These are phyloP conservation scores for Drosophila neutralis DNA, from an alignment of 2,888 invertebrate species.

Conservation along the genomic window DNA sequence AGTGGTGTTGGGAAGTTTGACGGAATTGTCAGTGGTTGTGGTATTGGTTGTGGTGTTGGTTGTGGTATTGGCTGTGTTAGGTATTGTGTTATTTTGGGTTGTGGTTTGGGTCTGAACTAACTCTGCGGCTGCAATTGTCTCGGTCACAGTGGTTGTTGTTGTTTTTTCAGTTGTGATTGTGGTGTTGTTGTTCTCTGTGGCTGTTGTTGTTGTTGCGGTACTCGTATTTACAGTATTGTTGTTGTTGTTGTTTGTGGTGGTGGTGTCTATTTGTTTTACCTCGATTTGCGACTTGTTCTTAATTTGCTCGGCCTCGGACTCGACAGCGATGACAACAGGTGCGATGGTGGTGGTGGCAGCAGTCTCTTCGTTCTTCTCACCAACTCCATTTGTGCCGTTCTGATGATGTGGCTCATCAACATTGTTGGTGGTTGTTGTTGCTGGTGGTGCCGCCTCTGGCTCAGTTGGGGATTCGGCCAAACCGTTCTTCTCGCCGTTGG, in stretches of 20 bases:
- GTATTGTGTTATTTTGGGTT: conserved; percentile 59
- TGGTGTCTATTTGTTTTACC: conserved; percentile 77
- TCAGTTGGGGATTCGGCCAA: conserved; percentile 66
- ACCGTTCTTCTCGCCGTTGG: conserved; percentile 80
- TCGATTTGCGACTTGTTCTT: conserved; percentile 82
- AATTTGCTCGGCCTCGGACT: conserved; percentile 68
- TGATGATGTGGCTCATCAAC: conserved; percentile 70
- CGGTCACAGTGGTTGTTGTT: conserved; percentile 62
- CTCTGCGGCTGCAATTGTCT: conserved; percentile 74
- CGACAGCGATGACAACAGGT: conserved; percentile 48
- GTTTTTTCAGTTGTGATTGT: conserved; percentile 45
- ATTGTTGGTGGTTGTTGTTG: conserved; percentile 28
- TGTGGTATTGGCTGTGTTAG: conserved; percentile 42
- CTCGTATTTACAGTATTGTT: conserved; percentile 73
- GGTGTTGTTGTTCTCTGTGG: conserved; percentile 58
- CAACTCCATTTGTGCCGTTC: conserved; percentile 76
- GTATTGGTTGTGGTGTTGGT: conserved; percentile 37
- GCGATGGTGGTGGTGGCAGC: conserved; percentile 75
- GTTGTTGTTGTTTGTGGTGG: conserved; percentile 51
- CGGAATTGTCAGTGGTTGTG: conserved; percentile 40
- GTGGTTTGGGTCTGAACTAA: conserved; percentile 76
- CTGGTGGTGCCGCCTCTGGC: conserved; percentile 46
- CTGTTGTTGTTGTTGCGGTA: conserved; percentile 65
- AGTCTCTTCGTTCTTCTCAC: conserved; percentile 39
- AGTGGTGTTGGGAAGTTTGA: conserved; percentile 28